Base-by-base conservation (phyloP, 2,113 vertebrate genomes). In the Pelobates fuscus region DNA sequence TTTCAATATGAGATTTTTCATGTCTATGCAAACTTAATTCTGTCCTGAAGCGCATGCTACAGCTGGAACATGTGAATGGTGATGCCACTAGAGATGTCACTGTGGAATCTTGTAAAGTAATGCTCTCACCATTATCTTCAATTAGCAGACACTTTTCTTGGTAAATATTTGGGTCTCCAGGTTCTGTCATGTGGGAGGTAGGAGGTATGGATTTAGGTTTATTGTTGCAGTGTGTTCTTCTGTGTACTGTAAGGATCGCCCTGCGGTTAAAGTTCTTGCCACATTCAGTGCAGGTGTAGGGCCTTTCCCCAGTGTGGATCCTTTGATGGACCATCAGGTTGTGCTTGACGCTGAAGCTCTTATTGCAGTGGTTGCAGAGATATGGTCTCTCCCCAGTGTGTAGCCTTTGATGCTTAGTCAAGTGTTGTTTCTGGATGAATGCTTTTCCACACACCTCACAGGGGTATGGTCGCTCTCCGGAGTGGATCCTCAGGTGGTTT, bases 341-440 rank as follows among this genome's bases (percentile, higher is more conserved):
- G 0, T 88, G 90, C 49, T 89, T 90, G 24, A 88, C 83, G 81
- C 84, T 90, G 84, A 90, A 92, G 66, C 84, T 58, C 12, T 87
- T 87, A 54, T 74, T 86, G 0, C 91, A 92, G 26, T 82, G 88
- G 8, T 75, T 0, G 18, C 90, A 92, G 79, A 43, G 20, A 71
- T 88, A 82, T 1, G 89, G 89, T 32, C 84, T 84, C 29, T 84
- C 82, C 15, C 86, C 88, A 0, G 87, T 90, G 81, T 91, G 91
- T 52, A 88, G 84, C 0, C 83, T 87, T 71, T 87, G 82, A 67
- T 90, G 90, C 57, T 87, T 86, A 2, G 78, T 84, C 77, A 91
- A 80, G 46, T 90, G 88, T 41, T 88, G 88, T 67, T 91, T 90
- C 71, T 88, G 89, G 79, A 84, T 88, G 84, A 92, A 92, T 78